Percentiles rank a stretch among this genome's conserved stretches.
These are phyloP conservation scores for Mustela lutreola DNA, from an alignment of 2,113 vertebrate species.

Conservation along the genomic window DNA sequence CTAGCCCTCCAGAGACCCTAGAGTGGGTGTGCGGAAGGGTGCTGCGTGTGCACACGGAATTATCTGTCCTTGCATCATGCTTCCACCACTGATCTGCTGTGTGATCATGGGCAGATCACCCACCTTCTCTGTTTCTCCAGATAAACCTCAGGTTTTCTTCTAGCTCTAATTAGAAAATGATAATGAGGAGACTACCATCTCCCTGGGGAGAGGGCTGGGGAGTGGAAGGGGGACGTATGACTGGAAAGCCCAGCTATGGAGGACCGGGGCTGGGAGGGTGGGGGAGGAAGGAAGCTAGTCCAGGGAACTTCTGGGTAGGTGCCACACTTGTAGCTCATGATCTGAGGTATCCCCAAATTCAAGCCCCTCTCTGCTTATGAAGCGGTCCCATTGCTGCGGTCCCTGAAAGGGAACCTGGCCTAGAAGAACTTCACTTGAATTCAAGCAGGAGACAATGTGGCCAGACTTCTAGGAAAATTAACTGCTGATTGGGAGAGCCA, in stretches of 20 bases:
- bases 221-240: too few relatives aligned
- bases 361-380: not conserved
- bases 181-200: not conserved
- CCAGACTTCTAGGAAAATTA: not conserved
- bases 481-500: not conserved
- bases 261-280: not conserved
- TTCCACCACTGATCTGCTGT: not conserved
- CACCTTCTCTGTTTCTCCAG: not conserved
- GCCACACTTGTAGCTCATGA: not conserved
- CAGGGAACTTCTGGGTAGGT: not conserved
- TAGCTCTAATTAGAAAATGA: not conserved
- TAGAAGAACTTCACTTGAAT: not conserved
- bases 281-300: not conserved
- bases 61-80: too few relatives aligned
- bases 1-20: not conserved
- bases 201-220: fast-evolving
- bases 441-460: not conserved
- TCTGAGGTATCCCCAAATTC: not conserved
- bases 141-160: not conserved
- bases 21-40: not conserved
- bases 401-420: not conserved
- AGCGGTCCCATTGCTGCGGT: not conserved
- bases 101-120: not conserved
- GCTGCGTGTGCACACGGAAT: not conserved
- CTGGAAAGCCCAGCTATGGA: not conserved